These are phyloP conservation scores for Callinectes sapidus DNA, from an alignment of 2,888 invertebrate genomes.

Conservation along the genomic window DNA sequence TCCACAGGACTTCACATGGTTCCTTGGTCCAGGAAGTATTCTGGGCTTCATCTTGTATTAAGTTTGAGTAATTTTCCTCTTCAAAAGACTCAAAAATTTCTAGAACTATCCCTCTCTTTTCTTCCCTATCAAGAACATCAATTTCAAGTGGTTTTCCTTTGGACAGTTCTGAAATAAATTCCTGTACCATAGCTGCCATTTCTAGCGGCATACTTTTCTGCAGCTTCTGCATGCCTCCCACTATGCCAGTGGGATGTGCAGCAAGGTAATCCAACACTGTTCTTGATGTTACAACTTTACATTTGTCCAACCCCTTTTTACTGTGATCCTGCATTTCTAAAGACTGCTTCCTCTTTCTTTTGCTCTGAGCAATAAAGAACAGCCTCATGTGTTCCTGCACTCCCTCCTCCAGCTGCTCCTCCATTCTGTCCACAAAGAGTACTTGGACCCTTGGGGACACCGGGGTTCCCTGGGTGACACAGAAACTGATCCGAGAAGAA, in stretches of 20 bases:
- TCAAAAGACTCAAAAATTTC: conserved; percentile 59
- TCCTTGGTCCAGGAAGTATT: not conserved
- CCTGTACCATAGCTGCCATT: conserved; percentile 34
- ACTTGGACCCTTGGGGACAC: conserved; percentile 57
- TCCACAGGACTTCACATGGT: conserved; percentile 33
- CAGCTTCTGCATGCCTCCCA: conserved; percentile 49
- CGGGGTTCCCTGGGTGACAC: conserved; percentile 57
- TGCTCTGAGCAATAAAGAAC: conserved; percentile 46
- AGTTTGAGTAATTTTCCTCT: not conserved
- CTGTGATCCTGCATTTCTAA: not conserved
- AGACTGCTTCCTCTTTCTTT: not conserved
- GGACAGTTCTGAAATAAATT: conserved; percentile 45
- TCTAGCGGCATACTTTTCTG: conserved; percentile 47
- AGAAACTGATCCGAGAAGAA: conserved; percentile 56
- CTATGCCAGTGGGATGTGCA: conserved; percentile 10
- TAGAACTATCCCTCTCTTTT: conserved; percentile 45
- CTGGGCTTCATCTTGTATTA: not conserved
- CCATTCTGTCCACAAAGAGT: conserved; percentile 54
- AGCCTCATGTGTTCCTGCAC: conserved; percentile 53
- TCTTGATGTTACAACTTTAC: conserved; percentile 42
- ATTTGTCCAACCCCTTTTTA: not conserved
- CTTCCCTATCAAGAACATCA: conserved; percentile 51
- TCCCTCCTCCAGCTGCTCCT: conserved; percentile 56
- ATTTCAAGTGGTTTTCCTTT: conserved; percentile 32
- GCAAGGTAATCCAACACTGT: conserved; percentile 58